Percentiles rank a stretch among this genome's conserved stretches.
phyloP scores from a whole-genome alignment of 2,113 vertebrate species.

The Elaphurus davidianus region DNA sequence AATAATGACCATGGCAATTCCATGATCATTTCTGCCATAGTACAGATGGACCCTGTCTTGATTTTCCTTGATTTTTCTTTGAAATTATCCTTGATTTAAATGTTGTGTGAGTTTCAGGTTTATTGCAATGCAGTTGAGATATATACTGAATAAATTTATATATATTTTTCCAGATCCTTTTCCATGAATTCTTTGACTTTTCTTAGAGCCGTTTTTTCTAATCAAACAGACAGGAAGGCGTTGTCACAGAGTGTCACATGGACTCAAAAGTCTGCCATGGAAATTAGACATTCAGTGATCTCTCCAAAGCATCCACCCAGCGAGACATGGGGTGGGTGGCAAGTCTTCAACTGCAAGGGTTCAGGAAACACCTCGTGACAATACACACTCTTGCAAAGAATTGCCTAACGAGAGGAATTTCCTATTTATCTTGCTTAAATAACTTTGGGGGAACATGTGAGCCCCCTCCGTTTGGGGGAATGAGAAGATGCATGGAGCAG shows the following conservation, averaged over 20 bases:
- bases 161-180: background rate
- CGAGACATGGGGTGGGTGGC: rapidly evolving
- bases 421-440: background rate
- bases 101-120: background rate
- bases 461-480: background rate
- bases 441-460: background rate
- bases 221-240: background rate
- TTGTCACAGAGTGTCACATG: background rate
- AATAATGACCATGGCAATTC: rapidly evolving
- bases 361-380: rapidly evolving
- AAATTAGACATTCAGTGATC: rapidly evolving
- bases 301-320: no score
- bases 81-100: background rate
- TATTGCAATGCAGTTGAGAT: background rate
- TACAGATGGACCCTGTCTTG: background rate
- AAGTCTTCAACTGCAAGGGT: background rate
- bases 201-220: background rate
- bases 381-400: background rate
- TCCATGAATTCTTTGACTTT: background rate
- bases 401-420: background rate
- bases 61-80: background rate
- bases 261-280: background rate
- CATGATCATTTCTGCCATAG: background rate
- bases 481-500: background rate
- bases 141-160: background rate